Base-by-base conservation (phyloP, 2,113 vertebrate genomes). In the Myotis davidii region DNA sequence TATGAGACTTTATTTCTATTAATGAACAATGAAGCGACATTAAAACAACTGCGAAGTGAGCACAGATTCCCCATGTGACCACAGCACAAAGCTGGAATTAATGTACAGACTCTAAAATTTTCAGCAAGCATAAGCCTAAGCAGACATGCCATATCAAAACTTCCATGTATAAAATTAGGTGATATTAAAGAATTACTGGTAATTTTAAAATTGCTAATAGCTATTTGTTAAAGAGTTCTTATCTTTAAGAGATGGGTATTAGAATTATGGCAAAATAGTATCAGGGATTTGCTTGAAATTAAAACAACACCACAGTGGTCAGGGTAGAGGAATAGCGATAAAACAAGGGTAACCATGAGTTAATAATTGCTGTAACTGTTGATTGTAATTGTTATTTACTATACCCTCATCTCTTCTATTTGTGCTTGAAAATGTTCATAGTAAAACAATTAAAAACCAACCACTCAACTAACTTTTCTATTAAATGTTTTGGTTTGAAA, bases 401-500 rank as follows among this genome's bases (percentile, higher is more conserved):
- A 45, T 10, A 72, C 25, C 74, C 2, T 74, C 39, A 76, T 81
- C 85, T 87, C 32, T 87, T 67, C 37, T 52, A 32, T n/a, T 91
- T 72, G 82, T 34, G 50, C 5, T 90, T 96, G 42, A 90, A 52
- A 92, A 90, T 17, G 39, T 85, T 73, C 50, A 64, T 0, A 64
- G 48, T 12, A 32, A 23, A 91, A 92, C 90, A 88, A 39, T 54
- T 52, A 54, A 77, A 50, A 87, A 83, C 6, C 5, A 72, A 78
- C 1, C 39, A 45, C 42, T 74, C 32, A 85, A 87, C 23, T 16
- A 88, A 81, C 1, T 72, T 88, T 52, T 59, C 34, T 65, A 89
- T 59, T 79, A 93, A 85, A 84, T 69, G 8, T 79, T 77, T 92
- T 82, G 39, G 56, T 70, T 91, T 90, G 48, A 88, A 95, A 92